Evolutionary conservation across 2,797 vertebrate genomes (phyloP).

Genomic region (Jordanella pulchra): DNA sequence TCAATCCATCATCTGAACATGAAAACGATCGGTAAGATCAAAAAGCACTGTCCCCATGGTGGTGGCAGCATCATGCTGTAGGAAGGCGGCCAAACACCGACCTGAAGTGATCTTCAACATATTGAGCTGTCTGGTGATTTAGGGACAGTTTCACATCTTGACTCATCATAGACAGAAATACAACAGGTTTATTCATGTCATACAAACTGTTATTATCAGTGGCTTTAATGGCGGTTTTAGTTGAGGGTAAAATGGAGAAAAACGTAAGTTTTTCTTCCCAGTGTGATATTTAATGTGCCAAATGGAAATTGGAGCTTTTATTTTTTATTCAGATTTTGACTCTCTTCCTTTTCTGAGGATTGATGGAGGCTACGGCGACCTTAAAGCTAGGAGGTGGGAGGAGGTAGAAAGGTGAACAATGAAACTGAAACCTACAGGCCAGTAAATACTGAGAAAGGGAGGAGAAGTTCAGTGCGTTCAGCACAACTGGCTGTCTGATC

Average conservation of each 20-base stretch:
- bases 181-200: not conserved
- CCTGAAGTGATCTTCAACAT: no score
- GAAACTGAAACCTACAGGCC: not conserved
- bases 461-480: conserved; percentile 12
- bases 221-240: not conserved
- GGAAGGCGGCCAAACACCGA: no score
- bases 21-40: no score
- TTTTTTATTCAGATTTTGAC: conserved; percentile 21
- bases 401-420: not conserved
- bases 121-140: no score
- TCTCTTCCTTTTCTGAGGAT: conserved; percentile 48
- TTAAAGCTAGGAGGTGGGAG: not conserved
- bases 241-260: not conserved
- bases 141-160: not conserved
- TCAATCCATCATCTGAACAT: no score
- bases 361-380: conserved; percentile 29
- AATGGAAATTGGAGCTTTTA: conserved; percentile 17
- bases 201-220: not conserved
- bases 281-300: conserved; percentile 6
- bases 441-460: not conserved
- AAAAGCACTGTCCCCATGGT: no score
- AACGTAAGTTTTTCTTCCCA: conserved; percentile 1
- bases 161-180: not conserved
- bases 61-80: no score
- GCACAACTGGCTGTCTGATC: conserved; percentile 6